phyloP scores from a whole-genome alignment of 2,888 invertebrate genomes.

The Branchipolynoe longqiensis region DNA sequence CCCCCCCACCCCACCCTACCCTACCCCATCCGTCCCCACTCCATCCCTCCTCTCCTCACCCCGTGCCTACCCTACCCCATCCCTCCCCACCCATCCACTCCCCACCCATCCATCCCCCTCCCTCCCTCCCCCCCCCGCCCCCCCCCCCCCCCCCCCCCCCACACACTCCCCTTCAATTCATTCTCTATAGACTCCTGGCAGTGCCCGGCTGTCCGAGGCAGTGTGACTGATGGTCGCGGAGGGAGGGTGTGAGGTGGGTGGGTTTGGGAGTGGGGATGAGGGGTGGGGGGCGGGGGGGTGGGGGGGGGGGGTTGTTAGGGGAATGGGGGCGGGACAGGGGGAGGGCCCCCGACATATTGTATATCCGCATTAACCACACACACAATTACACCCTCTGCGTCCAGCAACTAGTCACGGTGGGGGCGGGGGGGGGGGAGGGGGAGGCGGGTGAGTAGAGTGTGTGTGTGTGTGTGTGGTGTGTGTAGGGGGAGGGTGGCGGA shows the following conservation, averaged over 20 bases:
- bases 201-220: neutral
- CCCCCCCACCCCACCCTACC: neutral
- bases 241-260: neutral
- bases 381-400: too few relatives aligned
- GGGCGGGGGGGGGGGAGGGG: neutral
- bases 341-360: too few relatives aligned
- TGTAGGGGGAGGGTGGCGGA: too few relatives aligned
- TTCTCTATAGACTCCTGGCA: neutral
- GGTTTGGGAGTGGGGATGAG: too few relatives aligned
- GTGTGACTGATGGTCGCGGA: neutral
- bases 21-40: neutral
- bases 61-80: neutral
- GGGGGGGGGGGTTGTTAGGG: too few relatives aligned
- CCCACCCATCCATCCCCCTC: neutral
- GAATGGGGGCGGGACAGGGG: too few relatives aligned
- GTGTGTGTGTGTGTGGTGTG: too few relatives aligned
- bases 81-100: neutral
- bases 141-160: neutral
- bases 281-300: too few relatives aligned
- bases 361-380: too few relatives aligned
- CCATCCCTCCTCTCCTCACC: neutral
- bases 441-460: neutral
- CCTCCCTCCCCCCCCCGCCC: neutral
- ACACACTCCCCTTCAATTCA: too few relatives aligned
- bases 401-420: too few relatives aligned